Base-by-base conservation (phyloP, 2,113 vertebrate species). In the Eudorcas thomsonii region DNA sequence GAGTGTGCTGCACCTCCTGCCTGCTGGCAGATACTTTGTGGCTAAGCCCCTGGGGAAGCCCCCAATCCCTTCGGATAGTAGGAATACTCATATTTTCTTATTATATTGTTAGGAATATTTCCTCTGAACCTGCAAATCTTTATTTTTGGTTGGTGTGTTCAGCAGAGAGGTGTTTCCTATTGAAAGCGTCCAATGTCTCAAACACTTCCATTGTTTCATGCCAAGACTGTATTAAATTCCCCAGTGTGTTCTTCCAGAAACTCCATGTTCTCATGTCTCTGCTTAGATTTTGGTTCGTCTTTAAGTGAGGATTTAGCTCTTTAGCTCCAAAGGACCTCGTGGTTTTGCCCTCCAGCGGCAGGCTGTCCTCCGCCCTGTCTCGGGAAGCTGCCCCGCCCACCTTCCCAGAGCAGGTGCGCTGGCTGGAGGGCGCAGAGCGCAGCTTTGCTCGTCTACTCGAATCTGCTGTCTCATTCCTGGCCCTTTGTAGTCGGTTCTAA, bases 381-480 rank as follows among this genome's bases (percentile, higher is more conserved):
- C 2, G 17, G 43, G 25, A 33, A 30, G 64, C 71, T 8, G 25
- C 62, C 78, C 54, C 9, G 2, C 30, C 64, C 1, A 0, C 28
- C 25, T 21, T 11, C 14, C 52, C 57, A 28, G 57, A 2, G 57
- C 57, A 25, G n/a, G 25, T 7, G 48, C 26, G 26, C 64, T 39
- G 23, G 54, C 82, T 17, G 54, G 82, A 43, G 36, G 6, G 17
- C 2, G 2, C 7, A 1, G 16, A 1, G 7, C 1, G 7, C 28
- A 6, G 28, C 50, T 6, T 19, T 1, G 36, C 14, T 8, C 6
- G 6, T 17, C 17, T n/a, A 1, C 23, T 30, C 0, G 36, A 71
- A 3, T 45, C 55, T 23, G 17, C 67, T 13, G 43, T 21, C 10
- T 23, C 50, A 33, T 11, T 19, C 3, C n/a, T 1, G n/a, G 6